Base-by-base conservation (phyloP, 2,888 invertebrate genomes). In the Pachycephus smyrnensis region DNA sequence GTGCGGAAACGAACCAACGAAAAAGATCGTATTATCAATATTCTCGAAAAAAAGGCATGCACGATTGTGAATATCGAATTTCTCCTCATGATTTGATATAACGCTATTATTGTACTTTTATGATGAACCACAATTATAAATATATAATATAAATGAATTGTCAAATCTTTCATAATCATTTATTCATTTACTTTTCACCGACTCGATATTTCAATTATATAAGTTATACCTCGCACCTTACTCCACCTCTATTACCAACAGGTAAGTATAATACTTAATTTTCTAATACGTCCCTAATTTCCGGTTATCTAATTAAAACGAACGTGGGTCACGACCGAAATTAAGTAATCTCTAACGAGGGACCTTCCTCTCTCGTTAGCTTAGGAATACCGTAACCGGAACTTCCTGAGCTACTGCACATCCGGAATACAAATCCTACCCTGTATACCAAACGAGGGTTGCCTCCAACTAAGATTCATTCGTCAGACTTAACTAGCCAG, bases 51-150 rank as follows among this genome's bases (percentile, higher is more conserved):
- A 82, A 77, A 87, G 82, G 86, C 84, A 85, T 84, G 86, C 88
- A 88, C 84, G 86, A 86, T 55, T 87, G 87, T 88, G 88, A 89
- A 89, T 87, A 88, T 87, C 89, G 87, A 89, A 89, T 89, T 90
- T 89, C 86, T 89, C 87, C 86, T 89, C 87, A 90, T 90, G 89
- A 90, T 91, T 91, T 90, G 88, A 91, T 90, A 90, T 90, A 88
- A 90, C 85, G 88, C 88, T 89, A 90, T 89, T 89, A 90, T 90
- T 90, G 89, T 91, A 91, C 90, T 91, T 91, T 91, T 90, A 90
- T 90, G 89, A 90, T 87, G 90, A 88, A 89, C 86, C 86, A 88
- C 88, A 86, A 89, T 89, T 90, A 89, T 87, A 89, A 89, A 90
- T 88, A 90, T 88, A 90, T 87, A 89, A 86, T 55, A 55, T 55